Evolutionary conservation across 2,113 vertebrate genomes (phyloP).

Genomic region (Gnathonemus longibarbis): DNA sequence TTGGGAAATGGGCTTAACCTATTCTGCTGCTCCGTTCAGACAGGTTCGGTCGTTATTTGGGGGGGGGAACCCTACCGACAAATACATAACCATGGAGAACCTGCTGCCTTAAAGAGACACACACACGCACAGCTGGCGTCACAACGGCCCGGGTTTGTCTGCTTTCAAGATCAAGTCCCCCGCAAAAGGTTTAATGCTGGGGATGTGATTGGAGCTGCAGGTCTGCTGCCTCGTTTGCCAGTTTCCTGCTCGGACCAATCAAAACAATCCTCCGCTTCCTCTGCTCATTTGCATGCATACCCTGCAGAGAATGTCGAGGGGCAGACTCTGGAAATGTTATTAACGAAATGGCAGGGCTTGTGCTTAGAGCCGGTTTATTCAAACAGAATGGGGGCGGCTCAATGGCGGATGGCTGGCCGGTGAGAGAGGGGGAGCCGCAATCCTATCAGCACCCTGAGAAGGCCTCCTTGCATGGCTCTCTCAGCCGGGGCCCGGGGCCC

Average conservation of each 20-base stretch:
- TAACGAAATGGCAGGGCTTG: background rate
- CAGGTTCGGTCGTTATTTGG: background rate
- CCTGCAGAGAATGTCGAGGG: background rate
- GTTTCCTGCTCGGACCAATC: constrained; percentile 6
- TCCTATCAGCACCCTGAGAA: background rate
- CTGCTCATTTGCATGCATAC: constrained; percentile 1
- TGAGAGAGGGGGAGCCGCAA: background rate
- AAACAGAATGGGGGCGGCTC: background rate
- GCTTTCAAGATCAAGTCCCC: constrained; percentile 16
- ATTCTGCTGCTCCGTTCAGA: background rate
- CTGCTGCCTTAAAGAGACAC: background rate
- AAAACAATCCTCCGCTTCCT: constrained; percentile 16
- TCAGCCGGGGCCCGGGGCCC: background rate
- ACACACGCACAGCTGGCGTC: background rate
- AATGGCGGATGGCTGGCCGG: background rate
- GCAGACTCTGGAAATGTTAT: background rate
- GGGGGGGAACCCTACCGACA: background rate
- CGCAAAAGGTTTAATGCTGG: constrained; percentile 8
- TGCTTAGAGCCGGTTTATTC: background rate
- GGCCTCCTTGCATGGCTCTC: background rate
- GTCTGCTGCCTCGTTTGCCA: background rate
- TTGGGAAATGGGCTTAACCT: background rate
- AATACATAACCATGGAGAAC: background rate
- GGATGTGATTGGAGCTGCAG: constrained; percentile 19
- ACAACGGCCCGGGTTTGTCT: background rate